Conservation (phyloP, 2,113 vertebrate genomes). For the Calidris pugnax region DNA sequence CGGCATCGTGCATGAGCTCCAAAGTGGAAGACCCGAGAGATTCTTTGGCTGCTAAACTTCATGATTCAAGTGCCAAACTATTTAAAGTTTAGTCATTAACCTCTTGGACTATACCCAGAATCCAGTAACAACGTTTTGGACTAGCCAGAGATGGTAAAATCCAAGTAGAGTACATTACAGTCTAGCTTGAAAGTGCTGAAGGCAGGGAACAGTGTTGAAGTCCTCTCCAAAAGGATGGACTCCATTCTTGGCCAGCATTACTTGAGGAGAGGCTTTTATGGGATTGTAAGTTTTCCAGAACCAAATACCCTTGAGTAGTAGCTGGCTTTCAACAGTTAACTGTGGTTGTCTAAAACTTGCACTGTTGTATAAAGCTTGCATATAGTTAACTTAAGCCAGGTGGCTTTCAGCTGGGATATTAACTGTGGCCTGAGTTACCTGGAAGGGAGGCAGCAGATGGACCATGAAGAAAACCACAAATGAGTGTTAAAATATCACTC, state of each 20-base stretch:
- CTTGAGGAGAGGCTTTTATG: not conserved
- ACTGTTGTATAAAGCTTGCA: not conserved
- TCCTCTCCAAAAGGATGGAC: not conserved
- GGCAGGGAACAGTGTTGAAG: not conserved
- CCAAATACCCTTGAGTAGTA: not conserved
- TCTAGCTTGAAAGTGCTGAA: not conserved
- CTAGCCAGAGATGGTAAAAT: not conserved
- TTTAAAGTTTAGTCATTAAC: slow-evolving; percentile 24
- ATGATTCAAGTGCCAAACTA: slow-evolving; percentile 20
- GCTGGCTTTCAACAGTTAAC: rapidly evolving
- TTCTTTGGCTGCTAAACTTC: slow-evolving; percentile 23
- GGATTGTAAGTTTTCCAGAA: not conserved
- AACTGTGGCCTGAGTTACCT: not conserved
- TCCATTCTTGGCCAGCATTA: not conserved
- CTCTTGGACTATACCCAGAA: not conserved
- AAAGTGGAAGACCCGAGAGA: not conserved
- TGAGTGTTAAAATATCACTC: not conserved
- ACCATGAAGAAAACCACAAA: not conserved
- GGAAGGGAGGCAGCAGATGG: not conserved
- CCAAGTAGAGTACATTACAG: not conserved
- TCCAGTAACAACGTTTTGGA: not conserved
- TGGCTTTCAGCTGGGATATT: not conserved
- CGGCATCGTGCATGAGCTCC: not conserved
- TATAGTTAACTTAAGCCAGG: not conserved
- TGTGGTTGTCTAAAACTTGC: not conserved